Evolutionary conservation across 2,113 vertebrate species (phyloP).

Genomic region (Odocoileus virginianus): DNA sequence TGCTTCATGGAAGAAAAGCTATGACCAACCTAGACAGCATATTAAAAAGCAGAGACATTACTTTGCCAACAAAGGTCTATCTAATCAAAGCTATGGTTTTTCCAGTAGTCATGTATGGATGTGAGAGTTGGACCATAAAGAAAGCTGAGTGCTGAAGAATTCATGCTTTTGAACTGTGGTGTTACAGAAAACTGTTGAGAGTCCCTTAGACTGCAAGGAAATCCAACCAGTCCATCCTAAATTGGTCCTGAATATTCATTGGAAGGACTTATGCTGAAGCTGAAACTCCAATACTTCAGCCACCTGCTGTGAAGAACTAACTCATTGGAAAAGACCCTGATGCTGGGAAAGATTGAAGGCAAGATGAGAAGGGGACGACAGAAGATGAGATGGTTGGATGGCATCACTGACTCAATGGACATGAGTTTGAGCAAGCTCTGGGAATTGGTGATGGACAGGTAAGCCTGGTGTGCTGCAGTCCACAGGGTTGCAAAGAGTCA

Average conservation of each 20-base stretch:
- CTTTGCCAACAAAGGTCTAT: background rate
- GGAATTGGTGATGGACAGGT: background rate
- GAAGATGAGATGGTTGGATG: background rate
- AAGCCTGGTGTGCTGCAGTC: background rate
- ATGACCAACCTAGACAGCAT: background rate
- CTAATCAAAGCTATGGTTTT: background rate
- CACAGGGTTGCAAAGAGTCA: background rate
- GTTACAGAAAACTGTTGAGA: background rate
- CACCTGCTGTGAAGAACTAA: background rate
- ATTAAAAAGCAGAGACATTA: background rate
- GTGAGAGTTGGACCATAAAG: background rate
- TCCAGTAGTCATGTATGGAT: background rate
- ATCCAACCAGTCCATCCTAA: background rate
- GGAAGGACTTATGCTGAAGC: background rate
- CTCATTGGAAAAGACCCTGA: background rate
- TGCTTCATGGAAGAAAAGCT: background rate
- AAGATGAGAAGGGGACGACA: fast-evolving
- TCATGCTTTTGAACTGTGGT: background rate
- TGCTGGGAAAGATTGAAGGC: background rate
- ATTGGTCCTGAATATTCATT: background rate
- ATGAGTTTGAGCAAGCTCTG: background rate
- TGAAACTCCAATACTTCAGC: background rate
- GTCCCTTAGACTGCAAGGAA: background rate
- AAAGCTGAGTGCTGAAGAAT: fast-evolving
- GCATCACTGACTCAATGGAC: background rate